Conservation (phyloP, 1,140 invertebrate species). For the Tyrophagus putrescentiae region DNA sequence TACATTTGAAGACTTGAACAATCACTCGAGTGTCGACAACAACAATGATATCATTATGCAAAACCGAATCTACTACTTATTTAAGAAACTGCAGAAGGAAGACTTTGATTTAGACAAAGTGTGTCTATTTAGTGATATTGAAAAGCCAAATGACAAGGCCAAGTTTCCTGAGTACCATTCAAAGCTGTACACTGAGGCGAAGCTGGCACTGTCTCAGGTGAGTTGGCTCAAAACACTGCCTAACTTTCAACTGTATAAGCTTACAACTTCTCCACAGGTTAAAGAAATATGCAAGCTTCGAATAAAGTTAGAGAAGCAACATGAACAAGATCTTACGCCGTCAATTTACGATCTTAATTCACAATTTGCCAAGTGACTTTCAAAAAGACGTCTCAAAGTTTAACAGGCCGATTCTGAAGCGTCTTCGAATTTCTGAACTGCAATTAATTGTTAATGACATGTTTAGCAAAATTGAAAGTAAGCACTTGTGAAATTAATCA, state of each 20-base stretch:
- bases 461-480: constrained; percentile 75
- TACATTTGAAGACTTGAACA: constrained; percentile 5
- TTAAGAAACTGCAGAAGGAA: constrained; percentile 13
- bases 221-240: background rate
- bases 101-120: constrained; percentile 17
- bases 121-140: background rate
- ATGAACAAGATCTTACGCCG: constrained; percentile 48
- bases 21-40: background rate
- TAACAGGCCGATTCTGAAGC: constrained; percentile 62
- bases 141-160: background rate
- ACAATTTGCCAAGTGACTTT: constrained; percentile 44
- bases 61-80: constrained; percentile 9
- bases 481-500: constrained; percentile 25
- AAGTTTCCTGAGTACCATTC: constrained; percentile 41
- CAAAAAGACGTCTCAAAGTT: constrained; percentile 60
- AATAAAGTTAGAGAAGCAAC: constrained; percentile 71
- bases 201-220: constrained; percentile 72
- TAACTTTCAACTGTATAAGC: background rate
- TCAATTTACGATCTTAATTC: constrained; percentile 46
- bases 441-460: constrained; percentile 88
- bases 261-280: background rate
- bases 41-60: background rate
- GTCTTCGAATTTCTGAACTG: constrained; percentile 84
- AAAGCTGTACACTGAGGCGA: constrained; percentile 68
- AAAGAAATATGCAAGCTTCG: constrained; percentile 82